A percentile compares a stretch with the other conserved stretches of the same genome.
Conservation (phyloP, 2,797 vertebrate genomes). For the Channa striata region DNA sequence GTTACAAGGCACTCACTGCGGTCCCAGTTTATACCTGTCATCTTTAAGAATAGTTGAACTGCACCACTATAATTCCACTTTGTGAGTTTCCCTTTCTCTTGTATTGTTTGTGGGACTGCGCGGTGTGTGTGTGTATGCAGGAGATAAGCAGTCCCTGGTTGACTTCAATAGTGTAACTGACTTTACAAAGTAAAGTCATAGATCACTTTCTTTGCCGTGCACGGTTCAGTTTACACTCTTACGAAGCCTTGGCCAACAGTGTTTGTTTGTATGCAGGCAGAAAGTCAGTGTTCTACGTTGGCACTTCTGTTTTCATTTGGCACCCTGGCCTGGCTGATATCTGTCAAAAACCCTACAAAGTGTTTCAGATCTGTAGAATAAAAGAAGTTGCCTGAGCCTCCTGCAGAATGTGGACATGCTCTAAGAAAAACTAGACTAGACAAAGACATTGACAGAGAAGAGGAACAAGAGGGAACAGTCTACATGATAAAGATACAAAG, state of each 20-base stretch:
- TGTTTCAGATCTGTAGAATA: conserved; percentile 65
- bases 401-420: conserved; percentile 58
- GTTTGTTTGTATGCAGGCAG: conserved; percentile 54
- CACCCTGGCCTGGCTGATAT: conserved; percentile 52
- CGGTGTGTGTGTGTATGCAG: conserved; percentile 14
- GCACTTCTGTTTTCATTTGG: conserved; percentile 58
- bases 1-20: too few species aligned
- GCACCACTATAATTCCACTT: not conserved
- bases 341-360: conserved; percentile 63
- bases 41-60: too few species aligned
- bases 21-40: not conserved
- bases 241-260: conserved; percentile 26
- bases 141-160: conserved; percentile 31
- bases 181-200: conserved; percentile 33
- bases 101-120: not conserved
- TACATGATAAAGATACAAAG: conserved; percentile 55
- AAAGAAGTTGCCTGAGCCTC: conserved; percentile 46
- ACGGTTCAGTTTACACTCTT: conserved; percentile 40
- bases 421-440: conserved; percentile 37
- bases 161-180: conserved; percentile 33
- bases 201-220: conserved; percentile 49
- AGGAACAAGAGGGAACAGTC: conserved; percentile 24
- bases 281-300: conserved; percentile 48
- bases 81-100: not conserved
- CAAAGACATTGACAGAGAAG: conserved; percentile 54